Evolutionary conservation across 30 jellyfish, hydroid and myxozoan genomes (phyloP).

Genomic region (Haliclystus octoradiatus): DNA sequence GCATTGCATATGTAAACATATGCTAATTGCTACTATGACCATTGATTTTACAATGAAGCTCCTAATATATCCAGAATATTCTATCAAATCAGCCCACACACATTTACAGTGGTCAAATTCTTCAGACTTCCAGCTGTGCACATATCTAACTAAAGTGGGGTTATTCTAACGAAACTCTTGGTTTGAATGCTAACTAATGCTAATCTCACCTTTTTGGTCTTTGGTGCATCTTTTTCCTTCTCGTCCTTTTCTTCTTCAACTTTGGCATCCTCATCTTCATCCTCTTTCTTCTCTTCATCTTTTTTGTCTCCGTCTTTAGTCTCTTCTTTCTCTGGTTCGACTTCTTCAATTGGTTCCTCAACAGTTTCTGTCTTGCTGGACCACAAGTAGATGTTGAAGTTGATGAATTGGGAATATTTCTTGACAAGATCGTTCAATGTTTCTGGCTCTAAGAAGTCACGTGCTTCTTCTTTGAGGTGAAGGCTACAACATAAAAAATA

Average conservation of each 20-base stretch:
- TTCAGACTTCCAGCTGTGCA: too few relatives aligned
- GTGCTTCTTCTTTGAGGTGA: conserved; percentile 95
- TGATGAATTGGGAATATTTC: conserved; percentile 96
- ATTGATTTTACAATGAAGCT: too few relatives aligned
- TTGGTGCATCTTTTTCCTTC: conserved; percentile 39
- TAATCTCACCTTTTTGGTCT: conserved; percentile 49
- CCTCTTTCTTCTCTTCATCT: conserved; percentile 57
- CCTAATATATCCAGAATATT: too few relatives aligned
- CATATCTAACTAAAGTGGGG: too few relatives aligned
- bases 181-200: too few relatives aligned
- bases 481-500: conserved; percentile 17
- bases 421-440: conserved; percentile 76
- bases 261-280: conserved; percentile 71
- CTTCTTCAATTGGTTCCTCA: conserved; percentile 94
- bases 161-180: too few relatives aligned
- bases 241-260: conserved; percentile 73
- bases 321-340: conserved; percentile 59
- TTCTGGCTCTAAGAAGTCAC: conserved; percentile 85
- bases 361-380: conserved; percentile 94
- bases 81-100: too few relatives aligned
- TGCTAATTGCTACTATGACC: too few relatives aligned
- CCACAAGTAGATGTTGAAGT: conserved; percentile 92
- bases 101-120: too few relatives aligned
- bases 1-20: too few relatives aligned
- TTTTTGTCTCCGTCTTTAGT: conserved; percentile 49